phyloP scores from a whole-genome alignment of 2,888 invertebrate species.

The Hyposoter didymator region DNA sequence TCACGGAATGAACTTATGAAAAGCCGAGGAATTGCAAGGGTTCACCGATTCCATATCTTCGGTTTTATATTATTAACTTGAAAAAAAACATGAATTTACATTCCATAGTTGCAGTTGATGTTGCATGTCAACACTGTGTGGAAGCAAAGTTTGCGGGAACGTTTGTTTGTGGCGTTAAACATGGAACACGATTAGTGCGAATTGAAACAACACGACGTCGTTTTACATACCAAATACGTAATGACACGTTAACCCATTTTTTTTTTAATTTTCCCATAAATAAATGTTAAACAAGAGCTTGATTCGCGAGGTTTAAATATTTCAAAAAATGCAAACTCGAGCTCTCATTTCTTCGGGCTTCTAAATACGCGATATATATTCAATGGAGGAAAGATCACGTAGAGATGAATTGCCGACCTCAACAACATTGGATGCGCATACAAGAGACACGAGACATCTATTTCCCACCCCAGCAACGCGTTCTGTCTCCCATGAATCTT shows the following conservation, averaged over 20 bases:
- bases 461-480: background rate
- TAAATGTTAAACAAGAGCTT: background rate
- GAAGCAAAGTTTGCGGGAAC: too few species aligned
- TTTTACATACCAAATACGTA: background rate
- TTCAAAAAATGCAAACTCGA: constrained; percentile 3
- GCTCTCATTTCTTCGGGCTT: constrained; percentile 1
- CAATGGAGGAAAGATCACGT: constrained; percentile 40
- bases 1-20: too few species aligned
- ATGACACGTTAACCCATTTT: background rate
- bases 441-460: constrained; percentile 3
- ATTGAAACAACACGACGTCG: too few species aligned
- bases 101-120: too few species aligned
- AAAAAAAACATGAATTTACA: background rate
- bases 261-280: background rate
- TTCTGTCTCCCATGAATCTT: constrained; percentile 56
- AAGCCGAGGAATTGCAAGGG: too few species aligned
- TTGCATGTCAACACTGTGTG: too few species aligned
- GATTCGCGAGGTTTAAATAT: constrained; percentile 30
- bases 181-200: too few species aligned
- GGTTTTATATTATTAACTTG: background rate
- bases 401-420: constrained; percentile 32
- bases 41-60: constrained; percentile 3
- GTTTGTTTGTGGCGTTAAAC: too few species aligned
- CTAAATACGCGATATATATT: background rate
- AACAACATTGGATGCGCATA: constrained; percentile 22